These are phyloP conservation scores for Cheilosia pagana DNA, from an alignment of 2,888 invertebrate species.

Conservation along the genomic window DNA sequence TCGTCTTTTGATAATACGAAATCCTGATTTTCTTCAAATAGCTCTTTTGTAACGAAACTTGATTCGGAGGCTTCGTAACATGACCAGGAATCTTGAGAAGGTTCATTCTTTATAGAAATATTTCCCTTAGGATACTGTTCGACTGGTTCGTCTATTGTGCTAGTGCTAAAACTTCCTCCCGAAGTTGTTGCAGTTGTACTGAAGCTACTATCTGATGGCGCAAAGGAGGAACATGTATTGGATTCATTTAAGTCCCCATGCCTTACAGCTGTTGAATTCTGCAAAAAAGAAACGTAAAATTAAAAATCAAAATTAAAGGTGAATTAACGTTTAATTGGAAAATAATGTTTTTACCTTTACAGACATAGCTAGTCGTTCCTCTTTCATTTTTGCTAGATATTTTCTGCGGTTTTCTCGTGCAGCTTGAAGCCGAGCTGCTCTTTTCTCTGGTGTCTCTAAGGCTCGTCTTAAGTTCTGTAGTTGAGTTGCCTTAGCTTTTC, in stretches of 20 bases:
- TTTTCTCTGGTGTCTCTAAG: neutral
- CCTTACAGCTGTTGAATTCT: too few relatives aligned
- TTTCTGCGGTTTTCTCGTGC: neutral
- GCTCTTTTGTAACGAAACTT: neutral
- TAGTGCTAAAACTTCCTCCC: neutral
- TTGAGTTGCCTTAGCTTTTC: neutral
- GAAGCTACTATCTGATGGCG: neutral
- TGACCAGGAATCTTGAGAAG: conserved; percentile 6
- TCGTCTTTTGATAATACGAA: neutral
- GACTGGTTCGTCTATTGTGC: too few relatives aligned
- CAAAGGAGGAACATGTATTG: neutral
- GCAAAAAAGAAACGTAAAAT: too few relatives aligned
- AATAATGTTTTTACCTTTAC: neutral
- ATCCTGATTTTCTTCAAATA: neutral
- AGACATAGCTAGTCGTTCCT: neutral
- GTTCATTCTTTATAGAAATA: neutral
- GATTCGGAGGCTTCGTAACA: neutral
- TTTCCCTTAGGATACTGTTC: neutral
- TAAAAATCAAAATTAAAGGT: too few relatives aligned
- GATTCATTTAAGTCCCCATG: neutral
- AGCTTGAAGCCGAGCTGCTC: neutral
- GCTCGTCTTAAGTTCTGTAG: neutral
- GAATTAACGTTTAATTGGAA: too few relatives aligned
- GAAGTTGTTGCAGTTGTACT: neutral
- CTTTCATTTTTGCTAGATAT: neutral